These are phyloP conservation scores for Temnothorax curvispinosus DNA, from an alignment of 1,140 invertebrate species.

Conservation along the genomic window DNA sequence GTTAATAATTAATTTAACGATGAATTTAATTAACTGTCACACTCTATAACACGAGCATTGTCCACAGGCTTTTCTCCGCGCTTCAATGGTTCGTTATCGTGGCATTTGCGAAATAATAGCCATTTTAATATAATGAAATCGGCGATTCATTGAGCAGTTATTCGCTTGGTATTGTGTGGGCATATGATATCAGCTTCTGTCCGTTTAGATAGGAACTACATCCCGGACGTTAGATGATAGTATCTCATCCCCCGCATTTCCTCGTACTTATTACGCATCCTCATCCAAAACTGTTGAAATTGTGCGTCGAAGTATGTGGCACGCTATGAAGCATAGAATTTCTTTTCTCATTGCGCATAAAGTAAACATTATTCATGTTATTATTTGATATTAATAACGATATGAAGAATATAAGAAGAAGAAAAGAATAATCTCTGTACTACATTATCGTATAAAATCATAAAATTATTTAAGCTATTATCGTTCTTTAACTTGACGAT, in stretches of 20 bases:
- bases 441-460: background rate
- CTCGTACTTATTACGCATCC: slow-evolving; percentile 76
- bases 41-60: background rate
- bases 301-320: slow-evolving; percentile 13
- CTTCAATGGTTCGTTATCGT: background rate
- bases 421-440: background rate
- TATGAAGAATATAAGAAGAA: background rate
- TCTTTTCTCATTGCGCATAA: background rate
- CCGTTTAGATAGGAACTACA: slow-evolving; percentile 82
- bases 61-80: background rate
- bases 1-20: slow-evolving; percentile 14
- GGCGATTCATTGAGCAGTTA: slow-evolving; percentile 77
- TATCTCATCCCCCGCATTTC: slow-evolving; percentile 83
- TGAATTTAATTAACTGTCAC: slow-evolving; percentile 9
- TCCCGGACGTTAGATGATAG: slow-evolving; percentile 84
- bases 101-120: slow-evolving; percentile 33
- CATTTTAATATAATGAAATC: slow-evolving; percentile 65
- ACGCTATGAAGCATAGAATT: background rate
- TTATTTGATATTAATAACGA: background rate
- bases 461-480: background rate
- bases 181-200: slow-evolving; percentile 79
- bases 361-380: background rate
- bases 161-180: slow-evolving; percentile 77
- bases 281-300: slow-evolving; percentile 57
- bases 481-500: background rate